Evolutionary conservation across 2,888 invertebrate genomes (phyloP).

Genomic region (Onthophagus sagittarius): DNA sequence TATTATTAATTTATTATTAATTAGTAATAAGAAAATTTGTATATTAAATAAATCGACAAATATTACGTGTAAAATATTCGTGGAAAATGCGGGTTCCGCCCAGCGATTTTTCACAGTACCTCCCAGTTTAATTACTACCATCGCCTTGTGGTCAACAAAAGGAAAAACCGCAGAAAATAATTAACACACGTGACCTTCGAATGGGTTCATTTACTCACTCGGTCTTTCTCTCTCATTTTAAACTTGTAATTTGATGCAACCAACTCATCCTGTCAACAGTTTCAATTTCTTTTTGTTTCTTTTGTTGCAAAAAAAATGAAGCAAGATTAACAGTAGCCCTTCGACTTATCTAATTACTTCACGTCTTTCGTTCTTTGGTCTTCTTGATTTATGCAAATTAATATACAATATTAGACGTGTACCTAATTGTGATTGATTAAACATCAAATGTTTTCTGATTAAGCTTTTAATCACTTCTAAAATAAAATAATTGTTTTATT

Average conservation of each 20-base stretch:
- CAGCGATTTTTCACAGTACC: background rate
- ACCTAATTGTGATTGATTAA: background rate
- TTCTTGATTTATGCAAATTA: background rate
- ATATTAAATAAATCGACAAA: background rate
- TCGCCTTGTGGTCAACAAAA: background rate
- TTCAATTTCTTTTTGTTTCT: background rate
- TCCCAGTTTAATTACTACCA: background rate
- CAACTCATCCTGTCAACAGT: slow-evolving; percentile 5
- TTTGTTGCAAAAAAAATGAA: background rate
- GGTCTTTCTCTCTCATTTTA: too few species aligned
- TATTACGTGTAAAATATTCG: background rate
- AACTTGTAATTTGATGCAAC: slow-evolving; percentile 1
- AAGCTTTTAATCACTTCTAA: too few species aligned
- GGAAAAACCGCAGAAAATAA: background rate
- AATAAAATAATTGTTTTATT: too few species aligned
- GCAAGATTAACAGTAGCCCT: background rate
- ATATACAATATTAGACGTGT: background rate
- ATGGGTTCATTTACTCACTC: slow-evolving; percentile 3
- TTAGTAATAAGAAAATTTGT: background rate
- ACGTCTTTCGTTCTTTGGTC: background rate
- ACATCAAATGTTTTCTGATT: too few species aligned
- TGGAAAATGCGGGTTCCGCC: background rate
- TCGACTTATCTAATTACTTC: background rate
- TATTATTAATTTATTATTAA: background rate
- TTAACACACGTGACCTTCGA: slow-evolving; percentile 1